Evolutionary conservation across 92 coral and sea anemone species (phyloP).

Genomic region (Epizoanthus rinbou): DNA sequence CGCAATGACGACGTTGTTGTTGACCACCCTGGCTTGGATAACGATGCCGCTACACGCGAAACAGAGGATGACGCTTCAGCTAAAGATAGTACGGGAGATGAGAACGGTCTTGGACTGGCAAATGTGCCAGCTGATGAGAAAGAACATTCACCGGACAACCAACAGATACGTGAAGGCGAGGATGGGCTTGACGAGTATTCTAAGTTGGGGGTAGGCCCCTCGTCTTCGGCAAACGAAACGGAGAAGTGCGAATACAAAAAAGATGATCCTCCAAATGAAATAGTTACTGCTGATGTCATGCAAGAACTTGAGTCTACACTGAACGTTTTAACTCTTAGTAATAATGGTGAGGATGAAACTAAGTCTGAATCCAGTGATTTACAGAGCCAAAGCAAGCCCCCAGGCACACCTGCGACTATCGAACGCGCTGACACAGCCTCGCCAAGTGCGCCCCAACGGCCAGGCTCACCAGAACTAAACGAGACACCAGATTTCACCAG

Average conservation of each 20-base stretch:
- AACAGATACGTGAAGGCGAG: not conserved
- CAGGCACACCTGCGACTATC: not conserved
- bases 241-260: not conserved
- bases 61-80: not conserved
- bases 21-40: not conserved
- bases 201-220: not conserved
- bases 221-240: not conserved
- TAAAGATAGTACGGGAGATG: not conserved
- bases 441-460: conserved; percentile 58
- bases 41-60: not conserved
- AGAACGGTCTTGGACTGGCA: too few species aligned
- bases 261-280: not conserved
- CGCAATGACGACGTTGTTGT: not conserved
- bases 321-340: not conserved
- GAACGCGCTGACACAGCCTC: not conserved
- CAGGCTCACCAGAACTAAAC: conserved; percentile 73
- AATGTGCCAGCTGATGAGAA: not conserved
- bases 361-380: not conserved
- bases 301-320: not conserved
- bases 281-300: not conserved
- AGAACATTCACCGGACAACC: not conserved
- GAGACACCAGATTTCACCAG: conserved; percentile 75
- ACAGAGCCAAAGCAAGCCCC: not conserved
- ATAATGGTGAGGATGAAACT: not conserved
- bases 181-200: not conserved